phyloP scores from a whole-genome alignment of 2,888 invertebrate species.

The Drosophila tripunctata region DNA sequence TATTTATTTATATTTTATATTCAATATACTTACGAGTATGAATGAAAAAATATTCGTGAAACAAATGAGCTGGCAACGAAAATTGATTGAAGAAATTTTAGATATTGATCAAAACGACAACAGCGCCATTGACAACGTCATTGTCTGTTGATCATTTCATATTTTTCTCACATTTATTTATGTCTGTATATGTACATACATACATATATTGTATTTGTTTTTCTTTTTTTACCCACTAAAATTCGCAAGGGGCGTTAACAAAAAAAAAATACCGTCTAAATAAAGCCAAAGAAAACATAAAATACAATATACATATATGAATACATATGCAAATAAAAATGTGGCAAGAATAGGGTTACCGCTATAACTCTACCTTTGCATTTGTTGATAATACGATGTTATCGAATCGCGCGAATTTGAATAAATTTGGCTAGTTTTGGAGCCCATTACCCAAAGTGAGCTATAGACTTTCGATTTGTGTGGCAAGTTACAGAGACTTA shows the following conservation, averaged over 20 bases:
- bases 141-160: constrained; percentile 5
- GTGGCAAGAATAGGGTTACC: not conserved
- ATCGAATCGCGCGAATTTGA: constrained; percentile 12
- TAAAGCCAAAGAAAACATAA: constrained; percentile 23
- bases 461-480: no score
- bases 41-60: constrained; percentile 68
- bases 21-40: constrained; percentile 47
- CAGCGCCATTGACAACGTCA: constrained; percentile 45
- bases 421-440: constrained; percentile 5
- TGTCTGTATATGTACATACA: constrained; percentile 1
- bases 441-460: no score
- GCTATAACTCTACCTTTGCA: constrained; percentile 5
- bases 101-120: constrained; percentile 62
- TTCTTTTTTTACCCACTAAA: constrained; percentile 7
- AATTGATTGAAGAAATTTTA: constrained; percentile 71
- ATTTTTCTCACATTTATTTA: constrained; percentile 14
- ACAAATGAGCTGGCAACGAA: constrained; percentile 34
- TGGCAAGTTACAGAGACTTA: no score
- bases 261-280: constrained; percentile 14
- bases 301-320: constrained; percentile 10
- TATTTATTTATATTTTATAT: constrained; percentile 48
- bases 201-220: no score
- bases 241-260: constrained; percentile 16
- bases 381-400: constrained; percentile 6
- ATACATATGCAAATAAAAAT: not conserved